Evolutionary conservation across 2,113 vertebrate genomes (phyloP), one percentile per base, ranked within the genome.

Genomic region (Ciconia stormi): DNA sequence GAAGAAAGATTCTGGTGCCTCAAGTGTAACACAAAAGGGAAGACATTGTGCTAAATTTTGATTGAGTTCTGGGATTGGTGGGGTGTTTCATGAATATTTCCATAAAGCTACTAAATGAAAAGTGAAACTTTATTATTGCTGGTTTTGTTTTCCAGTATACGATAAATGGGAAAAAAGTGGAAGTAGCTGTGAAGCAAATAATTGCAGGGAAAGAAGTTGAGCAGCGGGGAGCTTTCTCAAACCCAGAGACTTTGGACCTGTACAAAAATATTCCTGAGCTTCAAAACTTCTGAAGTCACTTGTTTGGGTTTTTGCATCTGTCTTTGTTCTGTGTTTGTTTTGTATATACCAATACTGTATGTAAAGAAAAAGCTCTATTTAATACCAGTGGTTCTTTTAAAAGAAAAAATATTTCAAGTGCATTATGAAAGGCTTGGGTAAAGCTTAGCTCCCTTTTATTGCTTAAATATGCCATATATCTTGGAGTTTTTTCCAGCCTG

Each of bases 91-190:
- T 69, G 38, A 49, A 74, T 63, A 61, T 82, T 69, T 89, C 29
- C 30, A 15, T 74, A 23, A 84, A 85, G 46, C 66, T 71, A 7
- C 62, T 80, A 22, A 15, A 29, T 46, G 25, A 22, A 56, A 58
- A 63, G 23, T 7, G 3, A 77, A 73, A 92, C 13, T 87, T 86
- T 42, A 16, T 81, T 47, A 65, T 55, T 83, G 29, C 63, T 82
- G 38, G 3, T 93, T 83, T 91, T 93, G 58, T 67, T 90, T 89
- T 92, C 32, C 98, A 99, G 99, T 99, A 99, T 79, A 99, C 99
- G 2, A 98, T 99, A 96, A 99, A 98, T 9, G 99, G 99, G 18
- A 99, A 99, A 97, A 99, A 99, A 89, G 99, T 99, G 89, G 99
- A 99, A 96, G 99, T 99, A 90, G 99, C 99, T 0, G 99, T 99